phyloP scores from a whole-genome alignment of 2,888 invertebrate species.

The Dryobota labecula region DNA sequence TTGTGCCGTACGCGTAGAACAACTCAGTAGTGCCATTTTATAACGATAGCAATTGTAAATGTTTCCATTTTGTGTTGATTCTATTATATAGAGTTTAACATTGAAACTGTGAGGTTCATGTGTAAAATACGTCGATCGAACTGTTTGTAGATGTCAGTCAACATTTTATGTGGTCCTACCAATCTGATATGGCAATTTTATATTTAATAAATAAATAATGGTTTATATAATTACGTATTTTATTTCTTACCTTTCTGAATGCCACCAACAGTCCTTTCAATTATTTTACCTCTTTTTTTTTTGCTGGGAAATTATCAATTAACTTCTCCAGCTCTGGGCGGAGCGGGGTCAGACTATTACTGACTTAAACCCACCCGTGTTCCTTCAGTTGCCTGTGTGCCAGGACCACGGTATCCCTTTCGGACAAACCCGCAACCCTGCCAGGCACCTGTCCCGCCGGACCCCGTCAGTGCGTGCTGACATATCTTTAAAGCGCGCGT shows the following conservation, averaged over 20 bases:
- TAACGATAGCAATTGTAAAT: conserved; percentile 77
- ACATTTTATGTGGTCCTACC: conserved; percentile 79
- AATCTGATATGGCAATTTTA: conserved; percentile 84
- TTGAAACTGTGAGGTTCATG: conserved; percentile 73
- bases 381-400: no score
- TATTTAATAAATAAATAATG: conserved; percentile 87
- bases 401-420: no score
- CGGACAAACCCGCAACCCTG: no score
- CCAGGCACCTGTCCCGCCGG: no score
- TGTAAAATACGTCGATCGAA: conserved; percentile 75
- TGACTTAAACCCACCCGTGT: no score
- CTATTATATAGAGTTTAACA: conserved; percentile 88
- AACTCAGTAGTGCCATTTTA: conserved; percentile 75
- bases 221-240: conserved; percentile 74
- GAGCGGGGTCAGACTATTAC: no score
- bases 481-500: no score
- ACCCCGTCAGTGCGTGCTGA: no score
- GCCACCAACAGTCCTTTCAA: neutral
- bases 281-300: neutral
- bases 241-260: conserved; percentile 44
- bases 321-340: no score
- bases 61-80: conserved; percentile 85
- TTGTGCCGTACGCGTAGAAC: conserved; percentile 50
- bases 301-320: no score
- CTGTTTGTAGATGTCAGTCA: conserved; percentile 81